Evolutionary conservation across 2,797 vertebrate genomes (phyloP), one percentile per base, ranked within the genome.

Genomic region (Halcyon badia): DNA sequence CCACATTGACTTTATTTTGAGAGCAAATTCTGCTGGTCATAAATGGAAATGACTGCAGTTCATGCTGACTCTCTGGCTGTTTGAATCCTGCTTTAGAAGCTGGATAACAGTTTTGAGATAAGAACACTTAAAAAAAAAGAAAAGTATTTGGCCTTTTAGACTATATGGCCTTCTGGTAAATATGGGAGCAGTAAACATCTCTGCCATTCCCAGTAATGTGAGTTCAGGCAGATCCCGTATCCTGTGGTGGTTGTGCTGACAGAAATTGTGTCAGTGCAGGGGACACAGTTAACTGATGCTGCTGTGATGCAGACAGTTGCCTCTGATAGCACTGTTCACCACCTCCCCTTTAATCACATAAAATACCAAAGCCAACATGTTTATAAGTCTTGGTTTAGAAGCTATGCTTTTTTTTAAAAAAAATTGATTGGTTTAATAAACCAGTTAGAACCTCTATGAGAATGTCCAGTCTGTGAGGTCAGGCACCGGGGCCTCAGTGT

Each of bases 1-100:
- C 56, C 77, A 56, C 62, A 17, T 6, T 66, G 91, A 44, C 93
- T 95, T 94, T 71, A 76, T 95, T 96, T 94, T 61, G 80, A 90
- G 93, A 90, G 73, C 52, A 70, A 58, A 89, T 95, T 89, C 84
- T 95, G 71, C 68, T 5, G 16, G 71, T 93, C 68, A 35, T 90
- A 90, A 93, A 93, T 94, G 86, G 93, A 92, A 95, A 83, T 78
- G 42, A 77, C 48, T 7, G 24, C 68, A 37, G 44, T 57, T 90
- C 64, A 85, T 79, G 73, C 58, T 35, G 77, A 44, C 17, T 62
- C 17, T 42, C 25, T 82, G n/a, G 33, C 77, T 86, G 73, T 57
- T 82, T 12, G 46, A 86, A 70, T 73, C 81, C 89, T 65, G 35
- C 89, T 93, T 94, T 70, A 79, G 70, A 72, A 91, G 58, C 46